A percentile compares a stretch with the other conserved stretches of the same genome.
Conservation (phyloP, 2,888 invertebrate species). For the Spodoptera picta region DNA sequence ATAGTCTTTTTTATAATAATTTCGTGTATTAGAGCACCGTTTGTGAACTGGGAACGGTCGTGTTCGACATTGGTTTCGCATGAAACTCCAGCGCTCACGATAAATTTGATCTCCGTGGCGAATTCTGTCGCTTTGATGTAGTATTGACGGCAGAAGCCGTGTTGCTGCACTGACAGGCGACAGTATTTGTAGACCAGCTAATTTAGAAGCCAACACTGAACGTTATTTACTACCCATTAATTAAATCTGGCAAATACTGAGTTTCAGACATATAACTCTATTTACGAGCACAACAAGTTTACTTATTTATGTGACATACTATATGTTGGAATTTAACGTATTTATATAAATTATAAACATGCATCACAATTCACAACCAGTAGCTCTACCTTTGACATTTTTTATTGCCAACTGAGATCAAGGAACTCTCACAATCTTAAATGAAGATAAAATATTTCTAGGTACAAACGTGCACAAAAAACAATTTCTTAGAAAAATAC, state of each 20-base stretch:
- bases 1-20: slow-evolving; percentile 48
- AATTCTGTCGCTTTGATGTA: slow-evolving; percentile 64
- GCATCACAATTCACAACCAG: no score
- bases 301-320: no score
- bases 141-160: slow-evolving; percentile 37
- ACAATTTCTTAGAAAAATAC: slow-evolving; percentile 2
- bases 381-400: no score
- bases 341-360: no score
- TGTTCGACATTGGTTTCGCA: slow-evolving; percentile 68
- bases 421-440: no score
- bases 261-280: no score
- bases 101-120: slow-evolving; percentile 69
- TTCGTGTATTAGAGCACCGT: slow-evolving; percentile 44
- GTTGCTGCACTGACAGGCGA: slow-evolving; percentile 48
- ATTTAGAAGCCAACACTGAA: slow-evolving; percentile 12
- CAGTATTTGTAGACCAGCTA: slow-evolving; percentile 30
- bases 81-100: slow-evolving; percentile 57
- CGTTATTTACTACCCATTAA: slow-evolving; percentile 1
- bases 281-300: no score
- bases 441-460: no score
- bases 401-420: no score
- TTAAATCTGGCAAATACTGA: no score
- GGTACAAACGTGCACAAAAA: slow-evolving; percentile 3
- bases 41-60: slow-evolving; percentile 61
- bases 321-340: no score